A percentile compares a stretch with the other conserved stretches of the same genome.
These are phyloP conservation scores for Melanotaenia maccullochi DNA, from an alignment of 2,797 vertebrate genomes.

Conservation along the genomic window DNA sequence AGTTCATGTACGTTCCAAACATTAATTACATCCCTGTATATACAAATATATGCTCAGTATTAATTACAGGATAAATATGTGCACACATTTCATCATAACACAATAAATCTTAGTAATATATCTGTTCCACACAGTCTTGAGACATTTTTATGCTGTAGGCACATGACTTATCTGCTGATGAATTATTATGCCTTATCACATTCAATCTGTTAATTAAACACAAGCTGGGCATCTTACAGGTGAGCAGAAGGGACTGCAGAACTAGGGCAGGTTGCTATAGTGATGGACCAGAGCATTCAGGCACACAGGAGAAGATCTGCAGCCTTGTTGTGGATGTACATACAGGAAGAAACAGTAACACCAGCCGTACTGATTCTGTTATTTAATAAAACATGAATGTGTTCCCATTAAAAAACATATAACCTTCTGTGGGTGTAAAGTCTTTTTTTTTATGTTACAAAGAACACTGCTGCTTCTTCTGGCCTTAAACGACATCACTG, in stretches of 20 bases:
- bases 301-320: slow-evolving; percentile 53
- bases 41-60: slow-evolving; percentile 72
- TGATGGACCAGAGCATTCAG: slow-evolving; percentile 61
- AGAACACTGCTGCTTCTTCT: not conserved
- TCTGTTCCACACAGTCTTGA: slow-evolving; percentile 62
- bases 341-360: slow-evolving; percentile 71
- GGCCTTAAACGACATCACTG: not conserved
- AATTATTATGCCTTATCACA: slow-evolving; percentile 83
- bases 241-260: slow-evolving; percentile 61
- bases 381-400: slow-evolving; percentile 85
- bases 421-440: slow-evolving; percentile 14
- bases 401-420: slow-evolving; percentile 61
- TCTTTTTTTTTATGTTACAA: slow-evolving; percentile 15
- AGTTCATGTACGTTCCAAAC: slow-evolving; percentile 37
- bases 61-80: slow-evolving; percentile 69
- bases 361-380: slow-evolving; percentile 82
- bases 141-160: slow-evolving; percentile 65
- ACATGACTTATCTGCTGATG: slow-evolving; percentile 76
- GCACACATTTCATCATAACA: slow-evolving; percentile 58
- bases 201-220: slow-evolving; percentile 69
- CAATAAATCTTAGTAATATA: slow-evolving; percentile 72
- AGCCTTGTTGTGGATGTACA: slow-evolving; percentile 70
- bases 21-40: slow-evolving; percentile 68
- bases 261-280: slow-evolving; percentile 74
- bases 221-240: slow-evolving; percentile 70